Base-by-base conservation (phyloP, 1,140 invertebrate genomes). In the Drosophila funebris region DNA sequence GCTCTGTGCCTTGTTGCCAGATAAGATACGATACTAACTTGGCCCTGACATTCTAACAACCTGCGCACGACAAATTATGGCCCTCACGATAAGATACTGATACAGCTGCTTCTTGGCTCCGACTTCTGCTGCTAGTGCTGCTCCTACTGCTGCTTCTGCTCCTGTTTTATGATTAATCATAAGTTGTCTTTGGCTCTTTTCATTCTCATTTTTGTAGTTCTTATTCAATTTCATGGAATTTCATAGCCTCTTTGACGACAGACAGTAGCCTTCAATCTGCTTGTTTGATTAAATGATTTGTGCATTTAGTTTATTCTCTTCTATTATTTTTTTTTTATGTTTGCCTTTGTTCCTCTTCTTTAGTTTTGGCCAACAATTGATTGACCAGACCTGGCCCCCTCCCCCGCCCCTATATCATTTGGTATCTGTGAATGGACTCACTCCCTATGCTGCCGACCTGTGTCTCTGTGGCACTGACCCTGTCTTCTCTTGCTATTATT, bases 201-300 rank as follows among this genome's bases (percentile, higher is more conserved):
- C 33, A 36, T 4, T 36, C 9, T 29, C 8, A 6, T 29, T 27
- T 9, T 8, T 16, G 44, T 20, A 22, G 54, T 76, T 57, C 43
- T 72, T 37, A 13, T 52, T 9, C 44, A 63, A 83, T 75, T 83
- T 84, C 76, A 69, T 53, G 75, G 76, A 80, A 80, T 76, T 46
- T 61, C 48, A 33, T 66, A 60, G 44, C 27, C 11, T 44, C 36
- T 61, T 56, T 63, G 56, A 56, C 36, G 52, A 64, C 64, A 73
- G 57, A 73, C 64, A 68, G 66, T 43, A 69, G 66, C 36, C 20
- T 31, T 22, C 29, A 11, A 37, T 66, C 13, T 31, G 7, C 13
- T 36, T 78, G 60, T 87, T 82, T 77, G 74, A 77, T 77, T 70
- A 77, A 77, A 67, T 82, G 70, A 85, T 77, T 80, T 73, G 77